Evolutionary conservation across 2,888 invertebrate genomes (phyloP), one percentile per base, ranked within the genome.

Genomic region (Aphodius granarius): DNA sequence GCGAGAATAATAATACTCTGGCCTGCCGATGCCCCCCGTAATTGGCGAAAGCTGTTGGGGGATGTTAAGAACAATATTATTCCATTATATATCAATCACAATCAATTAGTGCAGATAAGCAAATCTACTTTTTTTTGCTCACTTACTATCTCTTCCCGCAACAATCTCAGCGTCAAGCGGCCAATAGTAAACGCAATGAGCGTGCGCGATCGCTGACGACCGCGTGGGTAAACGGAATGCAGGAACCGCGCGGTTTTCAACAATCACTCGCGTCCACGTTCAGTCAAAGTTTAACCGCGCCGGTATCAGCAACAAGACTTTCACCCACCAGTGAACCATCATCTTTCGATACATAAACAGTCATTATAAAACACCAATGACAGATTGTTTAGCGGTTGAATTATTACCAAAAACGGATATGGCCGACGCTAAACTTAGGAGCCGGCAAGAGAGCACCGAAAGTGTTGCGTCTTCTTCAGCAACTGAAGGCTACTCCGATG

Each of bases 401-500:
- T 43, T 43, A 43, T 43, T 43, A 43, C 43, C 43, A 72, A 63
- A n/a, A 21, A 13, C 43, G 43, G 43, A 43, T 13, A 77, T 77
- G 77, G 77, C 77, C 66, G 84, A 83, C 43, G 82, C 85, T 75
- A 85, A 83, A 71, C 81, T 85, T 73, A 80, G 84, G 71, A 84
- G 81, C 75, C 81, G 87, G 23, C 87, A 86, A 78, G 86, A 87
- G 79, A 86, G 86, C 78, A 86, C 86, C 63, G 87, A 86, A 73
- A 86, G 86, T 80, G 80, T 86, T 76, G 84, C 84, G 43, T 83
- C 85, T 5, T 79, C 82, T 15, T 79, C 80, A 80, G 88, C 89
- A 5, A 90, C 90, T 19, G 90, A 90, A 23, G 90, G 90, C 74
- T 90, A 88, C 83, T 89, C 90, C 0, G 90, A 90, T 78, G 90